Evolutionary conservation across 1,140 invertebrate genomes (phyloP).

Genomic region (Homalodisca vitripennis): DNA sequence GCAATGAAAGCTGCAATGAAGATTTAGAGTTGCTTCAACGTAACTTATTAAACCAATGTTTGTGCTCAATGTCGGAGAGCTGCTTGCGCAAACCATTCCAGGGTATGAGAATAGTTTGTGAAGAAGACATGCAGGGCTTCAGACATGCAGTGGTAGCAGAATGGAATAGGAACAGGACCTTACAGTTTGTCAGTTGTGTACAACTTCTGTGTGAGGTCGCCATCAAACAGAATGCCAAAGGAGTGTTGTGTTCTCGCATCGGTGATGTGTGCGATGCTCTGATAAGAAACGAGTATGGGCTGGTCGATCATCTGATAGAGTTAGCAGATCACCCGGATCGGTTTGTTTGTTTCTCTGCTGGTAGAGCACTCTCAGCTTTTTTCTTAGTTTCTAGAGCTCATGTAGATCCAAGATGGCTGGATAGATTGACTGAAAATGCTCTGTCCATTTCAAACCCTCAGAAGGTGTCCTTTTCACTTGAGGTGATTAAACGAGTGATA

Average conservation of each 20-base stretch:
- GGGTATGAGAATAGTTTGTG: slow-evolving; percentile 47
- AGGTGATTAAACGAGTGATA: slow-evolving; percentile 79
- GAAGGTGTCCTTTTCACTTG: slow-evolving; percentile 78
- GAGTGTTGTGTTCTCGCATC: slow-evolving; percentile 74
- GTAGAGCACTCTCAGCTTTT: slow-evolving; percentile 76
- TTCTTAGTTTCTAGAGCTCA: slow-evolving; percentile 79
- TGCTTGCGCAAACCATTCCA: slow-evolving; percentile 67
- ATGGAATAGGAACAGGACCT: slow-evolving; percentile 67
- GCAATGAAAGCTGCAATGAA: slow-evolving; percentile 58
- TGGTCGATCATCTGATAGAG: slow-evolving; percentile 80
- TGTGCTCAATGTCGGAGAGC: slow-evolving; percentile 72
- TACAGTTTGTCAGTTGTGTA: slow-evolving; percentile 77
- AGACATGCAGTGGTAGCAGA: slow-evolving; percentile 58
- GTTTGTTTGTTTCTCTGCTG: slow-evolving; percentile 76
- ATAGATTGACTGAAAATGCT: slow-evolving; percentile 57
- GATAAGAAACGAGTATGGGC: slow-evolving; percentile 73
- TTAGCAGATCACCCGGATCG: slow-evolving; percentile 73
- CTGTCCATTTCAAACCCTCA: slow-evolving; percentile 62
- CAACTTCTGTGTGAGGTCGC: slow-evolving; percentile 82
- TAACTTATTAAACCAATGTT: slow-evolving; percentile 67
- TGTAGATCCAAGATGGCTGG: slow-evolving; percentile 73
- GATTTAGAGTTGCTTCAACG: slow-evolving; percentile 57
- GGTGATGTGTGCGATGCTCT: slow-evolving; percentile 76
- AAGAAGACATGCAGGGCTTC: slow-evolving; percentile 48
- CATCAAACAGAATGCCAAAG: slow-evolving; percentile 76